Evolutionary conservation across 2,113 vertebrate genomes (phyloP), one percentile per base, ranked within the genome.

Genomic region (Cephalopterus ornatus): DNA sequence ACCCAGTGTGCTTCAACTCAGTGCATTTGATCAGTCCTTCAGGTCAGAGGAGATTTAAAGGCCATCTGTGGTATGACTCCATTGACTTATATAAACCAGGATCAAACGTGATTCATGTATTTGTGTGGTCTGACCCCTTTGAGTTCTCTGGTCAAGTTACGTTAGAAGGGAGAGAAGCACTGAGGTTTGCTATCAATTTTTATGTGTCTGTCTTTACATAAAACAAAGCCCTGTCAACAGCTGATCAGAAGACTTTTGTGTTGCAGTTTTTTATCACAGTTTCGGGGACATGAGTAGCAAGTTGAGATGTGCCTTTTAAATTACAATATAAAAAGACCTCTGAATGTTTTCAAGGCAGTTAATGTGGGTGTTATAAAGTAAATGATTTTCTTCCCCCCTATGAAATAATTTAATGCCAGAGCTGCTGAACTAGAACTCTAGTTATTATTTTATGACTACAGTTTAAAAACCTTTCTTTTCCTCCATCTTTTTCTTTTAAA

Each of bases 71-170:
- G 19, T 53, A 22, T 58, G 77, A 82, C 77, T 96, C 73, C 72
- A 67, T 21, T 80, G 90, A 71, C 92, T 94, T 85, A 18, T 0
- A 20, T 59, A 85, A 92, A 94, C 42, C 90, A 82, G 80, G 70
- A 91, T 94, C 83, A 94, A 89, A 89, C 3, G 15, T 30, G 76
- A 24, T 79, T 89, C 63, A 1, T 94, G 77, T 59, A 5, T 94
- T 87, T 93, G 78, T 96, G 92, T 94, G 93, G 92, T 96, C 92
- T 95, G 90, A 96, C 82, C 93, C 78, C 84, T 94, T 13, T n/a
- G 91, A 85, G 70, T 89, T 85, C 92, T 81, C 65, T 95, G 91
- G 72, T 90, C 85, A 73, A 68, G 84, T 90, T 92, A 23, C 50
- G 62, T 94, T 88, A 65, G 68, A 71, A 81, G 67, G 67, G 52